phyloP scores from a whole-genome alignment of 2,888 invertebrate species.

The Synergus umbraculus region DNA sequence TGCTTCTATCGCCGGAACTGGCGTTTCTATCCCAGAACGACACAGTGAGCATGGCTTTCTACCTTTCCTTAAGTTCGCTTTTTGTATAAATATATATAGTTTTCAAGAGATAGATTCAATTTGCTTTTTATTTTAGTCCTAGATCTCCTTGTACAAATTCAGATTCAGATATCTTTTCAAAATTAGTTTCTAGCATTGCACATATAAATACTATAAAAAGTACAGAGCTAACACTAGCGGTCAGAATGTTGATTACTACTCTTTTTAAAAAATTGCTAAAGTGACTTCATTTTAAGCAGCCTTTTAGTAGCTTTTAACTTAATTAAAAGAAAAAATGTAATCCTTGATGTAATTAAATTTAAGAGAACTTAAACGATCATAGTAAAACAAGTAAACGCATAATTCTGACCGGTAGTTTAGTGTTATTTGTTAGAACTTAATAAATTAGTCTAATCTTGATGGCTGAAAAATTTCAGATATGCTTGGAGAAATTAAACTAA shows the following conservation, averaged over 20 bases:
- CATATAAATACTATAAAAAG: constrained; percentile 67
- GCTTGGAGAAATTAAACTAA: constrained; percentile 73
- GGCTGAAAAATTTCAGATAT: constrained; percentile 62
- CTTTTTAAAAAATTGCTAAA: no score
- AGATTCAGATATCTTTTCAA: constrained; percentile 44
- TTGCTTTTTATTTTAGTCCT: neutral
- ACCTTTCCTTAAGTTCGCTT: constrained; percentile 50
- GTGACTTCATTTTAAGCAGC: no score
- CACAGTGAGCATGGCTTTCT: constrained; percentile 77
- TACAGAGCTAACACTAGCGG: neutral
- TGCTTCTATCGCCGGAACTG: constrained; percentile 90
- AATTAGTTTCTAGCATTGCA: constrained; percentile 62
- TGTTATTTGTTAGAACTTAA: neutral
- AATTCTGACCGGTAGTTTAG: no score
- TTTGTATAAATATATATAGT: constrained; percentile 10
- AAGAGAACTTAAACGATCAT: no score
- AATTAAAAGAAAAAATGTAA: no score
- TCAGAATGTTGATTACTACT: no score
- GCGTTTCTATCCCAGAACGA: constrained; percentile 81
- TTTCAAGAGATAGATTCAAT: constrained; percentile 19
- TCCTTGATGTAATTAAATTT: no score
- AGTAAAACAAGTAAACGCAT: no score
- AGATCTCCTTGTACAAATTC: neutral
- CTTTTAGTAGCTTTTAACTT: no score
- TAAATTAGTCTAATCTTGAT: constrained; percentile 50